A percentile compares a stretch with the other conserved stretches of the same genome.
These are phyloP conservation scores for Caenorhabditis zanzibari DNA, from an alignment of 2,888 invertebrate species.

Conservation along the genomic window DNA sequence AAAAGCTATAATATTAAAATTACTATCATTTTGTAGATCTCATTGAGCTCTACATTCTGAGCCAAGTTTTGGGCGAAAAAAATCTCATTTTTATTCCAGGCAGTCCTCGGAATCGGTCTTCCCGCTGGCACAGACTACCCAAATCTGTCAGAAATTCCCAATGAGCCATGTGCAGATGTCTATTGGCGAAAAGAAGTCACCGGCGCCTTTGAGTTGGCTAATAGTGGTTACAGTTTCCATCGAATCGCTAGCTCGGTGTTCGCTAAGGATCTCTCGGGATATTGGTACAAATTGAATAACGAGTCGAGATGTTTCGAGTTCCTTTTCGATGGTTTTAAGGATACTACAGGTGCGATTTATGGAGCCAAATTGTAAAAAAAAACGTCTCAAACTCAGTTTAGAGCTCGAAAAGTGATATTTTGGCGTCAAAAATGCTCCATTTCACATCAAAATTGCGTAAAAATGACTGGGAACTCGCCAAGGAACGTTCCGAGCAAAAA, in stretches of 20 bases:
- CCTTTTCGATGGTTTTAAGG: slow-evolving; percentile 57
- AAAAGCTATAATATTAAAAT: too few species aligned
- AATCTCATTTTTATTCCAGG: slow-evolving; percentile 5
- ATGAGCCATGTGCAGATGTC: slow-evolving; percentile 19
- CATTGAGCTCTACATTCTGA: too few species aligned
- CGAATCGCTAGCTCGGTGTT: slow-evolving; percentile 35
- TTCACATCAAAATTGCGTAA: not conserved
- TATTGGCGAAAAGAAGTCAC: slow-evolving; percentile 50
- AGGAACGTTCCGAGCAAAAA: too few species aligned
- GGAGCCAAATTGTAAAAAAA: too few species aligned
- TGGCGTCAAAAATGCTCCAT: not conserved
- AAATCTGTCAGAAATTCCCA: slow-evolving; percentile 15
- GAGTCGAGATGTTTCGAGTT: slow-evolving; percentile 54
- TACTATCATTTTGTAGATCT: too few species aligned
- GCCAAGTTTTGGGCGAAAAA: too few species aligned
- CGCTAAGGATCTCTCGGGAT: slow-evolving; percentile 60
- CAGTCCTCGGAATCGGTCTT: slow-evolving; percentile 51
- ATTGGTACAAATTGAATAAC: slow-evolving; percentile 58
- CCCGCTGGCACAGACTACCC: slow-evolving; percentile 55
- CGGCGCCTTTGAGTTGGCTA: slow-evolving; percentile 31
- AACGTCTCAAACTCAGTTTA: too few species aligned
- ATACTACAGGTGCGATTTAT: slow-evolving; percentile 41
- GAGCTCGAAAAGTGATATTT: not conserved
- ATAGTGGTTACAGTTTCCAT: slow-evolving; percentile 60
- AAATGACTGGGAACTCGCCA: too few species aligned